phyloP scores from a whole-genome alignment of 2,113 vertebrate species.

The Equus przewalskii region DNA sequence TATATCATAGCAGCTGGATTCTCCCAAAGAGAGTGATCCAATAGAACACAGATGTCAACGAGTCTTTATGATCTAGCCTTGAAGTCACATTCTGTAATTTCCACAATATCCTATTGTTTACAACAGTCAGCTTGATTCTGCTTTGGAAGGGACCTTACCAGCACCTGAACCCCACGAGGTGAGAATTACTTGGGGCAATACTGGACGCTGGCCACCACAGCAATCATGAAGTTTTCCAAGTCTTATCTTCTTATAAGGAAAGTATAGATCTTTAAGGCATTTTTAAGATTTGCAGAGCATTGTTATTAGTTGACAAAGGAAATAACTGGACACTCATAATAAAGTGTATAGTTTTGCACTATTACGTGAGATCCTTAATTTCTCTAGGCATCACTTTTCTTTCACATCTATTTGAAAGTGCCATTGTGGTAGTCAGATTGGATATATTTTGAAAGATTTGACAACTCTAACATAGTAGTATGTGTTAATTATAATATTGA shows the following conservation, averaged over 20 bases:
- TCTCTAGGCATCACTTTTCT: not conserved
- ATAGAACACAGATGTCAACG: not conserved
- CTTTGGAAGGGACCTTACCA: not conserved
- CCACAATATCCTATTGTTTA: not conserved
- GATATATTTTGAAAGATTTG: not conserved
- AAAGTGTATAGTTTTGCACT: not conserved
- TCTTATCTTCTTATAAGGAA: not conserved
- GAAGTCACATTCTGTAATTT: not conserved
- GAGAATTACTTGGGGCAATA: not conserved
- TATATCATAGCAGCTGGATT: not conserved
- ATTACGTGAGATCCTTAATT: not conserved
- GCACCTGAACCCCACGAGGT: fast-evolving
- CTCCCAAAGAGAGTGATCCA: not conserved
- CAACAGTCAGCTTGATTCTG: not conserved
- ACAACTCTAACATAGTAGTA: not conserved
- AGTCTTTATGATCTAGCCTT: not conserved
- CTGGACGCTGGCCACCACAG: not conserved
- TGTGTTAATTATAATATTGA: not conserved
- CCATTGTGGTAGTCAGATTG: not conserved
- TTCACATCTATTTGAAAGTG: not conserved
- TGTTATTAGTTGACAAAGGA: not conserved
- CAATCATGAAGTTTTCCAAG: not conserved
- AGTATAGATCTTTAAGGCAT: not conserved
- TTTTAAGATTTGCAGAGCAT: not conserved
- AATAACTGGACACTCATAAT: not conserved